phyloP scores from a whole-genome alignment of 2,888 invertebrate genomes.

The Isoperla grammatica region DNA sequence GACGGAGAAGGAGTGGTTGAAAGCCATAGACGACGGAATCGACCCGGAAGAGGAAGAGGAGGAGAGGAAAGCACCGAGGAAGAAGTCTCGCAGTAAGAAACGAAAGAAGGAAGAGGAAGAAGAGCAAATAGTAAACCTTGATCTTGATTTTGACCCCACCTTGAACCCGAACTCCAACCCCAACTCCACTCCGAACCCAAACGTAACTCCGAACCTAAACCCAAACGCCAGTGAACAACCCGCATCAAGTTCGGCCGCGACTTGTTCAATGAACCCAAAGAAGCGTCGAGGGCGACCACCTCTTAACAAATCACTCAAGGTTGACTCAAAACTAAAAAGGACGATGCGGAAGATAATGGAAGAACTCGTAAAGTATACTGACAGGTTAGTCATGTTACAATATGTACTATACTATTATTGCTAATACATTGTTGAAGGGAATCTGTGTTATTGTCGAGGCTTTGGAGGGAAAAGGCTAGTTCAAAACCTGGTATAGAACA shows the following conservation, averaged over 20 bases:
- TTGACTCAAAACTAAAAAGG: constrained; percentile 37
- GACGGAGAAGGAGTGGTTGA: constrained; percentile 56
- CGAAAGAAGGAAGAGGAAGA: constrained; percentile 35
- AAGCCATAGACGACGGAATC: constrained; percentile 36
- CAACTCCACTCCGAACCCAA: too few relatives aligned
- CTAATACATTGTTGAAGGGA: too few relatives aligned
- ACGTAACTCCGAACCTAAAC: too few relatives aligned
- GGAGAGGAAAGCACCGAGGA: constrained; percentile 32
- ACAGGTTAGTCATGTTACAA: constrained; percentile 40
- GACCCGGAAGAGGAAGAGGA: constrained; percentile 35
- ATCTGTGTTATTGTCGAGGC: too few relatives aligned
- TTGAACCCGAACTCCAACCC: too few relatives aligned
- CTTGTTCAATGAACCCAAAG: constrained; percentile 19
- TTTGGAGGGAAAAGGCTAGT: too few relatives aligned
- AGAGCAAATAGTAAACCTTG: constrained; percentile 31
- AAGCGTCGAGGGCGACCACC: constrained; percentile 31
- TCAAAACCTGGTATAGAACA: too few relatives aligned
- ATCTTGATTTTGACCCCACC: neutral
- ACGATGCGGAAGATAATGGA: constrained; percentile 47
- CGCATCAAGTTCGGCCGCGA: neutral
- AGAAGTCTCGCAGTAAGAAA: constrained; percentile 30
- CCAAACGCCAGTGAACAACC: neutral
- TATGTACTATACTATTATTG: too few relatives aligned
- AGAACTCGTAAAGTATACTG: constrained; percentile 46
- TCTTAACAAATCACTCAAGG: constrained; percentile 23